A percentile compares a stretch with the other conserved stretches of the same genome.
phyloP scores from a whole-genome alignment of 2,113 vertebrate species.

The Craseonycteris thonglongyai region DNA sequence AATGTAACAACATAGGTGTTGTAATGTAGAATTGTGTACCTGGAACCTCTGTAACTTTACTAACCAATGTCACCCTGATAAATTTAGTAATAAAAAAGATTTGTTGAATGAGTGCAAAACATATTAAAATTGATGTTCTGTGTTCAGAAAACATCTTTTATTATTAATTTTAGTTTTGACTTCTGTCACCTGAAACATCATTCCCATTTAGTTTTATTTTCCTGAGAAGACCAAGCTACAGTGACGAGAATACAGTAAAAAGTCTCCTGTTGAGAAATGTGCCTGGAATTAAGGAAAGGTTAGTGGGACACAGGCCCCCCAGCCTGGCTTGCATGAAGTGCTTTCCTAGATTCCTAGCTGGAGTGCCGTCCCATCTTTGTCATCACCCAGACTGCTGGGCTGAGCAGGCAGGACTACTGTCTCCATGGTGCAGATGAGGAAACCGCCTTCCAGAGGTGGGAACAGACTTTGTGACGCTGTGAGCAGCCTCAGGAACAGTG shows the following conservation, averaged over 20 bases:
- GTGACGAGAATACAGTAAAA: not conserved
- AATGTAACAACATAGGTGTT: no score
- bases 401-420: not conserved
- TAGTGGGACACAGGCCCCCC: not conserved
- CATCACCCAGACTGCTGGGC: not conserved
- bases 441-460: not conserved
- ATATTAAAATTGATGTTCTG: not conserved
- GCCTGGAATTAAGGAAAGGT: not conserved
- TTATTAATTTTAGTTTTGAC: not conserved
- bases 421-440: not conserved
- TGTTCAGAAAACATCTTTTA: not conserved
- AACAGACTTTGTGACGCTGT: not conserved
- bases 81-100: no score
- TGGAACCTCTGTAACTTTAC: no score
- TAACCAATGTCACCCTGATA: no score
- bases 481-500: rapidly evolving
- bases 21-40: no score
- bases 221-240: not conserved
- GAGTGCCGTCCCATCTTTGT: rapidly evolving
- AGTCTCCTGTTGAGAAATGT: rapidly evolving
- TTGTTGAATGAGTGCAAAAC: not conserved
- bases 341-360: not conserved
- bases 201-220: not conserved
- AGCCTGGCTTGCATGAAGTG: rapidly evolving
- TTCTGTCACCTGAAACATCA: not conserved